Evolutionary conservation across 2,113 vertebrate genomes (phyloP).

Genomic region (Bubalus kerabau): DNA sequence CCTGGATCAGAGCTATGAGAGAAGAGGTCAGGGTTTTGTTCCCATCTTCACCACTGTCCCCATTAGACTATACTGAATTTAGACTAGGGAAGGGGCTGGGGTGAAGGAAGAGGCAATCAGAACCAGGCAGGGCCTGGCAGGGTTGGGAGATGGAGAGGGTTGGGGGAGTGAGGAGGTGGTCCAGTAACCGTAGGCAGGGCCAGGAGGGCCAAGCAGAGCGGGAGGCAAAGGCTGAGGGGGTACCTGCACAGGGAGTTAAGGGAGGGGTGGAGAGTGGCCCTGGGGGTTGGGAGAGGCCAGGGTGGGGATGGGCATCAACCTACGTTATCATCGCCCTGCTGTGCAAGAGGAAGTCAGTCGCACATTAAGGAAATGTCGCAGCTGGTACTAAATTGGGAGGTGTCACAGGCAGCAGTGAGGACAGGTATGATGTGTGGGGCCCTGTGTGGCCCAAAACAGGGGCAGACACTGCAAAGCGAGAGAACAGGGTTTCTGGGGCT

Average conservation of each 20-base stretch:
- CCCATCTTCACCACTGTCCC: not conserved
- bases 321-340: slow-evolving; percentile 16
- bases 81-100: not conserved
- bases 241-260: not conserved
- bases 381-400: slow-evolving; percentile 65
- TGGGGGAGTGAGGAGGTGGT: not conserved
- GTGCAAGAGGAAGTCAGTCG: slow-evolving; percentile 55
- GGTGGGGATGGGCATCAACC: not conserved
- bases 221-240: not conserved
- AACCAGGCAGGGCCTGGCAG: not conserved
- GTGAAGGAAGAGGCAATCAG: not conserved
- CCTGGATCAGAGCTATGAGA: not conserved
- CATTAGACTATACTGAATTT: not conserved
- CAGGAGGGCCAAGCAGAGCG: not conserved
- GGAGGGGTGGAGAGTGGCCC: not conserved
- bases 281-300: not conserved
- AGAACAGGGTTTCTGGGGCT: not conserved
- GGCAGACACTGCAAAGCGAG: slow-evolving; percentile 16
- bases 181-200: not conserved
- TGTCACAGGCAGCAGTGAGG: slow-evolving; percentile 57
- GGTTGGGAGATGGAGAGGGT: not conserved
- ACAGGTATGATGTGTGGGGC: slow-evolving; percentile 58
- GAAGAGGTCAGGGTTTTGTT: not conserved
- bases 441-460: slow-evolving; percentile 45
- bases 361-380: slow-evolving; percentile 62